Evolutionary conservation across 2,113 vertebrate species (phyloP).

Genomic region (Pimephales promelas): DNA sequence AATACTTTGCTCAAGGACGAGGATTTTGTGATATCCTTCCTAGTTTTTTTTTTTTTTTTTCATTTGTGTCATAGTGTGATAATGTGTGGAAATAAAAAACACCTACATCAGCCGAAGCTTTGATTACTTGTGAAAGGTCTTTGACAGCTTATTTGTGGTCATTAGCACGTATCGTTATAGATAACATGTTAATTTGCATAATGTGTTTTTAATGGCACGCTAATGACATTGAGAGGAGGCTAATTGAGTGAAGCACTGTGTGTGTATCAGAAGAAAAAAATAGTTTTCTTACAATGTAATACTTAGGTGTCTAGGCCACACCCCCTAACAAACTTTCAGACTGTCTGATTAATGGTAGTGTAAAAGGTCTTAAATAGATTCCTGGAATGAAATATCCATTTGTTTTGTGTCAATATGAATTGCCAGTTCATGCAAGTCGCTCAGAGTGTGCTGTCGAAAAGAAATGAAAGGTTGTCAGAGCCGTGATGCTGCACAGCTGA

Average conservation of each 20-base stretch:
- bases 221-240: conserved; percentile 62
- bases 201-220: conserved; percentile 63
- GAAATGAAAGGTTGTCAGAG: conserved; percentile 5
- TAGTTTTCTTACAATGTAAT: conserved; percentile 19
- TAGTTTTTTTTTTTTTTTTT: neutral
- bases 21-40: neutral
- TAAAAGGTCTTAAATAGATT: conserved; percentile 10
- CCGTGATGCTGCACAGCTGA: neutral
- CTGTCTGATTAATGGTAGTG: conserved; percentile 7
- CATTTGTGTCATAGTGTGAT: neutral
- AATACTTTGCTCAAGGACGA: neutral
- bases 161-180: conserved; percentile 61
- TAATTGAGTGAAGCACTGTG: conserved; percentile 57
- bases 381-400: conserved; percentile 8
- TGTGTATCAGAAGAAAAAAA: conserved; percentile 45
- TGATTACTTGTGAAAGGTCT: conserved; percentile 40
- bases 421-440: neutral
- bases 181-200: conserved; percentile 64
- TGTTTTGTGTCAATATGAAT: conserved; percentile 20
- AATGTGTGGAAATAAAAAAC: neutral
- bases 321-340: neutral
- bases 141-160: conserved; percentile 57
- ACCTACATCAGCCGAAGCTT: neutral
- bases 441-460: neutral
- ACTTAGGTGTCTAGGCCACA: conserved; percentile 5